Evolutionary conservation across 2,888 invertebrate genomes (phyloP).

Genomic region (Noctua comes): DNA sequence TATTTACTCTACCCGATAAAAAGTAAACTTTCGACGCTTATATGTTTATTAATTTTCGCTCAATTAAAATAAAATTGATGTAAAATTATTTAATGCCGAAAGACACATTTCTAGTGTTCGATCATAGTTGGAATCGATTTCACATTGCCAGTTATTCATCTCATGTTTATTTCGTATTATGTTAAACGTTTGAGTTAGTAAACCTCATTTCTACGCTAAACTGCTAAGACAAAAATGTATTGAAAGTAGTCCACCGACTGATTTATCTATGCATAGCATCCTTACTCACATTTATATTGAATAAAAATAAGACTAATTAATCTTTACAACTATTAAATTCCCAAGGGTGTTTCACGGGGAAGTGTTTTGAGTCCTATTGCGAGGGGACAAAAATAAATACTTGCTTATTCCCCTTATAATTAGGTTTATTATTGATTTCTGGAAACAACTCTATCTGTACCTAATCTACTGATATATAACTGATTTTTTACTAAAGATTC

Average conservation of each 20-base stretch:
- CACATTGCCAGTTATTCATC: not conserved
- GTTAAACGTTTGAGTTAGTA: not conserved
- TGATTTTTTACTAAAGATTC: not conserved
- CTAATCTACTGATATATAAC: not conserved
- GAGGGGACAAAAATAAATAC: not conserved
- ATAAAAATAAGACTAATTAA: not conserved
- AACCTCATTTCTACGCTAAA: not conserved
- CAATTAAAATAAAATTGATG: conserved; percentile 28
- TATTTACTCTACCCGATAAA: conserved; percentile 11
- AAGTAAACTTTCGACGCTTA: conserved; percentile 36
- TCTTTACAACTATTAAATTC: not conserved
- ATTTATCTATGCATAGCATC: not conserved
- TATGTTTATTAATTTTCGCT: conserved; percentile 37
- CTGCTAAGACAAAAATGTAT: not conserved
- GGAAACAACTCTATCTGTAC: not conserved
- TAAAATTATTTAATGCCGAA: not conserved
- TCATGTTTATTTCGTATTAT: conserved; percentile 2
- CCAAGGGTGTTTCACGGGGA: not conserved
- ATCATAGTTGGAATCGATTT: conserved; percentile 17
- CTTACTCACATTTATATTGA: not conserved
- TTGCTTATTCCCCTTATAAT: not conserved
- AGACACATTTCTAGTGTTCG: not conserved
- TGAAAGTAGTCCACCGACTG: not conserved
- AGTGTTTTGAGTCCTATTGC: conserved; percentile 5
- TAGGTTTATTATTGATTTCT: not conserved